Percentiles rank a stretch among this genome's conserved stretches.
Conservation (phyloP, 2,797 vertebrate genomes). For the Cynopterus sphinx region DNA sequence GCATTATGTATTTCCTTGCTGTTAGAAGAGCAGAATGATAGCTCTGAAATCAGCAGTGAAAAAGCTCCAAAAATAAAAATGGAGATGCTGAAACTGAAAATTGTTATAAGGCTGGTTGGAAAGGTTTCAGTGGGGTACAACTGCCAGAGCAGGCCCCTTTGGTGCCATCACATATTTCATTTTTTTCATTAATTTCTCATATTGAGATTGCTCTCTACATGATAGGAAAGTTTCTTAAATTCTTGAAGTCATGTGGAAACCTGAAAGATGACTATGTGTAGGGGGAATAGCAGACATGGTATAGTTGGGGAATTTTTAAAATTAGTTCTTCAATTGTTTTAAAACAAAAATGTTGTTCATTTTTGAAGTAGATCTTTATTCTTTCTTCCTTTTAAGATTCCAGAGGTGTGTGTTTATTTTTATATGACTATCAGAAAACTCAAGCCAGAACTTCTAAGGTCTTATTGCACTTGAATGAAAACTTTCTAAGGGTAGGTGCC, state of each 20-base stretch:
- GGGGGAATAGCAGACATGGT: neutral
- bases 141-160: neutral
- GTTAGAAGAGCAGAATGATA: neutral
- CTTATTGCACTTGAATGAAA: conserved; percentile 7
- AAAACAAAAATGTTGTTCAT: conserved; percentile 49
- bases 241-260: conserved; percentile 21
- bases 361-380: conserved; percentile 22
- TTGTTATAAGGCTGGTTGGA: neutral
- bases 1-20: neutral
- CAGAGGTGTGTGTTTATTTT: conserved; percentile 53
- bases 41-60: neutral
- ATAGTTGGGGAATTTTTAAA: neutral
- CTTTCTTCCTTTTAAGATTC: conserved; percentile 60
- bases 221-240: conserved; percentile 14
- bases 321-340: conserved; percentile 45
- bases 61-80: neutral
- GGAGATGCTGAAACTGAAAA: neutral
- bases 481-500: neutral
- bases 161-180: neutral
- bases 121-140: neutral
- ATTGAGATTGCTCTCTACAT: conserved; percentile 13
- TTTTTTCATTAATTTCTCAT: conserved; percentile 6
- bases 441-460: conserved; percentile 44
- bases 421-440: conserved; percentile 41
- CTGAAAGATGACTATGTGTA: neutral